These are phyloP conservation scores for Ceyx cyanopectus DNA, from an alignment of 2,113 vertebrate genomes.

Conservation along the genomic window DNA sequence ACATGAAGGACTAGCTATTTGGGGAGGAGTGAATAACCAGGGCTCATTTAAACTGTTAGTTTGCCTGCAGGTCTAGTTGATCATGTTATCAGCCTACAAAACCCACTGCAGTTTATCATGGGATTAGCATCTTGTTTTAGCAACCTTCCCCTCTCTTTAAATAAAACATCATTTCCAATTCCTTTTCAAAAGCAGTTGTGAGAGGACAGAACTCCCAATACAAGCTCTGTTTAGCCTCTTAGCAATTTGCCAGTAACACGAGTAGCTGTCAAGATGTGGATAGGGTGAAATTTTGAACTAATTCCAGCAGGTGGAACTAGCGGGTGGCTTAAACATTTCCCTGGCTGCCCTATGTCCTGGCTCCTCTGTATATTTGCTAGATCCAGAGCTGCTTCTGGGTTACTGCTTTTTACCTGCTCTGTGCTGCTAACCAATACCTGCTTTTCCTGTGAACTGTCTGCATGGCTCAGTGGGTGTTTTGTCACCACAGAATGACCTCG, in stretches of 20 bases:
- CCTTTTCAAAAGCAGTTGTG: neutral
- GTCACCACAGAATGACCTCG: neutral
- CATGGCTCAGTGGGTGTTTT: neutral
- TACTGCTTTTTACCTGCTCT: neutral
- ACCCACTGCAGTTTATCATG: neutral
- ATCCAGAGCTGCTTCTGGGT: neutral
- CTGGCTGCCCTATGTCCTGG: neutral
- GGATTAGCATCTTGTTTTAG: neutral
- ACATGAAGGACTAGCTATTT: neutral
- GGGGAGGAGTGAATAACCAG: neutral
- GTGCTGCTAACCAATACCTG: neutral
- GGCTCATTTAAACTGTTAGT: neutral
- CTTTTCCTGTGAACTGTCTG: neutral
- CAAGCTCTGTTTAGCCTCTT: constrained; percentile 6
- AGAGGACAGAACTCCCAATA: neutral
- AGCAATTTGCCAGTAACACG: neutral
- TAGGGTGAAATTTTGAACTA: constrained; percentile 43
- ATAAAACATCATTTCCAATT: neutral
- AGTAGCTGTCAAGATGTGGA: constrained; percentile 14
- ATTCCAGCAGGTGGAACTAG: constrained; percentile 63
- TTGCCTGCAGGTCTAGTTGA: neutral
- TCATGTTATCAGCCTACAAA: neutral
- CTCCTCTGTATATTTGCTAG: neutral
- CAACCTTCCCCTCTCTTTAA: neutral
- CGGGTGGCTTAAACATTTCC: neutral